Evolutionary conservation across 2,113 vertebrate genomes (phyloP).

Genomic region (Callipepla squamata): DNA sequence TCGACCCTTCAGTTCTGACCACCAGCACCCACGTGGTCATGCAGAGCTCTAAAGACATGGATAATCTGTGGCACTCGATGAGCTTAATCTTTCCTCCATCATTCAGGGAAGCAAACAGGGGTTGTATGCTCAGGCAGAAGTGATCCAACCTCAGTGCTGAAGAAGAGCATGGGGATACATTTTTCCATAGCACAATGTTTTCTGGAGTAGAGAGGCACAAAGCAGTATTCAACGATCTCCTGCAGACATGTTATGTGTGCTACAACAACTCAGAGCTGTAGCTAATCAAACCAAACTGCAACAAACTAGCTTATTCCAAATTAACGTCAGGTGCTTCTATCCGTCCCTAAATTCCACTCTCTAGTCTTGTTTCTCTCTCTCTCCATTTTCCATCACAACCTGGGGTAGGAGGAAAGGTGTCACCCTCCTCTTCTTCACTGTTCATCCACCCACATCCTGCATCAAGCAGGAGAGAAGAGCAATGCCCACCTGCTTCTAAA

Average conservation of each 20-base stretch:
- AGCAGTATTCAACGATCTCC: not conserved
- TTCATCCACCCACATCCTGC: accelerated
- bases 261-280: not conserved
- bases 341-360: not conserved
- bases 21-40: accelerated
- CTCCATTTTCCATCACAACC: not conserved
- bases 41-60: accelerated
- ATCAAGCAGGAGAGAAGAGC: not conserved
- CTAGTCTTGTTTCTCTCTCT: not conserved
- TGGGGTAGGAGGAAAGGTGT: too few relatives aligned
- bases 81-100: not conserved
- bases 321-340: not conserved
- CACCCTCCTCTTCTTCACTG: not conserved
- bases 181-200: not conserved
- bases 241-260: not conserved
- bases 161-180: accelerated
- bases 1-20: not conserved
- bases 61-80: accelerated
- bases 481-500: not conserved
- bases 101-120: not conserved
- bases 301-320: not conserved
- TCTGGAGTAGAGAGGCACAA: not conserved
- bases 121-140: not conserved
- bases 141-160: accelerated
- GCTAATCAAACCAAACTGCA: not conserved